Evolutionary conservation across 2,797 vertebrate genomes (phyloP), one percentile per base, ranked within the genome.

Genomic region (Cryptoblepharus egeriae): DNA sequence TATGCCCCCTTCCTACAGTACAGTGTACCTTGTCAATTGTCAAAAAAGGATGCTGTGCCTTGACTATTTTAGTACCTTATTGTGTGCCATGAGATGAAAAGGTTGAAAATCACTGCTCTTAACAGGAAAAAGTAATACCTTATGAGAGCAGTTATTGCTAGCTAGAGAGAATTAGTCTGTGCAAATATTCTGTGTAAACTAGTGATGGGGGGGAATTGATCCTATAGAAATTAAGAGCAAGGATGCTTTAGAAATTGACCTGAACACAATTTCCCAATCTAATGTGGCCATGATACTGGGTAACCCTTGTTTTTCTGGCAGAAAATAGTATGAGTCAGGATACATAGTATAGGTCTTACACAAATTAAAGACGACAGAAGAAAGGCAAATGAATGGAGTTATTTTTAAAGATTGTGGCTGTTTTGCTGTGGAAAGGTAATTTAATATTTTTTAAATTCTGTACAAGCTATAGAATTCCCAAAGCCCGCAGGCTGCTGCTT

Each of bases 401-500:
- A 85, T 92, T 92, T 93, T 92, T 86, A 88, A 87, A 90, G 81
- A 92, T 81, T 79, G 89, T 67, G 3, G 91, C 92, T 93, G 90
- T 93, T 93, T 93, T 92, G 91, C 89, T 92, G 89, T 82, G 64
- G 90, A 93, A 94, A 93, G 90, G 93, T 92, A 93, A 93, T 93
- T 93, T 91, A 94, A 83, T 95, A 94, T 94, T 95, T 93, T 58
- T 57, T 58, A 24, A 24, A 95, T 96, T 96, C 95, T 94, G 94
- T 94, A 95, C 91, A 91, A 95, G 95, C 93, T 93, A 89, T 91
- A 94, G 93, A 95, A 95, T 95, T 94, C 94, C 94, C 83, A 89
- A 93, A 95, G 94, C 95, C 94, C 88, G 57, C 94, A 96, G 95
- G 95, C 95, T 94, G 95, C 95, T 96, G 95, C 95, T 96, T 95